Conservation (phyloP, 2,888 invertebrate genomes). For the Drosophila mimica region DNA sequence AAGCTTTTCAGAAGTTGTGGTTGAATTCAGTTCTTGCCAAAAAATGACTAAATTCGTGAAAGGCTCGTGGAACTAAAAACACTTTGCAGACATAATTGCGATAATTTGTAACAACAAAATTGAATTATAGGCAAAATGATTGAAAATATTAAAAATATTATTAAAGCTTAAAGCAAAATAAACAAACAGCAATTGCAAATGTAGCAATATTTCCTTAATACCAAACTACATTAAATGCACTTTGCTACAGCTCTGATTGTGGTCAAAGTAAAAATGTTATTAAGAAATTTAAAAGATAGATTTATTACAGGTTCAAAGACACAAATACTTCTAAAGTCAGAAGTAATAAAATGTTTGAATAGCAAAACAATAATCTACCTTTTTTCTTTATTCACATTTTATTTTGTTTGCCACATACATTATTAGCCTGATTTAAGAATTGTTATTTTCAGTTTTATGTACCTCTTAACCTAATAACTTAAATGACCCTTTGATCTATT, state of each 20-base stretch:
- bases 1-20: background rate
- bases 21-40: background rate
- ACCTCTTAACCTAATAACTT: no score
- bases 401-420: background rate
- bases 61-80: background rate
- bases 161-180: background rate
- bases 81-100: background rate
- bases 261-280: background rate
- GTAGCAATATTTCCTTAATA: background rate
- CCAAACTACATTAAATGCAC: background rate
- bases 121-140: background rate
- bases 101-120: background rate
- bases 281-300: background rate
- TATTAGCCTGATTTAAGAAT: background rate
- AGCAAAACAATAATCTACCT: background rate
- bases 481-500: no score
- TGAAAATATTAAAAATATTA: no score
- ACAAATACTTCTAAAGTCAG: background rate
- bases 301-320: background rate
- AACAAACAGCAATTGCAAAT: background rate
- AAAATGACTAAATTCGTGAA: background rate
- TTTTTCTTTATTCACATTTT: background rate
- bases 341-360: background rate
- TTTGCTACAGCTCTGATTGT: background rate
- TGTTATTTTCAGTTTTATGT: background rate